Evolutionary conservation across 2,888 invertebrate species (phyloP), one percentile per base, ranked within the genome.

Genomic region (Nasonovia ribisnigri): DNA sequence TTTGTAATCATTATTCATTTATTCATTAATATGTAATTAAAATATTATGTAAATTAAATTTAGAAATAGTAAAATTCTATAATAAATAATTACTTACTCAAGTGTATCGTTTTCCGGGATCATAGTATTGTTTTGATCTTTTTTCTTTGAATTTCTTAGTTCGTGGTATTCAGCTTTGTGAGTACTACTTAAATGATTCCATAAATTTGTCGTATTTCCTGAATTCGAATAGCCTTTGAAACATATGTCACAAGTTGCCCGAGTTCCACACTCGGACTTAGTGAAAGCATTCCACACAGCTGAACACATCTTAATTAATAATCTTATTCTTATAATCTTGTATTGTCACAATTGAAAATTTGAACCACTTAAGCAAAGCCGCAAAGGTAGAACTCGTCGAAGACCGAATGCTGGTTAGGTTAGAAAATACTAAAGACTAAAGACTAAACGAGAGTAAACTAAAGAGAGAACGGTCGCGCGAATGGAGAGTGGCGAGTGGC

Each of bases 41-140:
- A 36, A 77, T 36, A 77, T n/a, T 77, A 77, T 77, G n/a, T 77
- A 77, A 36, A 77, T n/a, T 77, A 77, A 77, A 36, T 77, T 36
- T n/a, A 36, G 36, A n/a, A 36, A 77, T 77, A 16, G 77, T 77
- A 36, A 77, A 77, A 36, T 77, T 77, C n/a, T 77, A 77, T 84
- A 84, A 42, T 36, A 42, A 84, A 84, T 84, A 3, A 42, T 84
- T 36, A 84, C 84, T 84, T 43, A 84, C 84, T 84, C 84, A 84
- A 84, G 84, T 84, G 84, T 84, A 84, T 84, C 84, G 84, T 84
- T 84, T 84, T 84, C 84, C 43, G 24, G 84, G 20, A 84, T 20
- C 42, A 77, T 36, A 42, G 24, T 84, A 42, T 84, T 84, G 24
- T 24, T 42, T 84, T 42, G 42, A 84, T 84, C 42, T 84, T 42